These are phyloP conservation scores for Lasioglossum oenotherae DNA, from an alignment of 2,888 invertebrate species.

Conservation along the genomic window DNA sequence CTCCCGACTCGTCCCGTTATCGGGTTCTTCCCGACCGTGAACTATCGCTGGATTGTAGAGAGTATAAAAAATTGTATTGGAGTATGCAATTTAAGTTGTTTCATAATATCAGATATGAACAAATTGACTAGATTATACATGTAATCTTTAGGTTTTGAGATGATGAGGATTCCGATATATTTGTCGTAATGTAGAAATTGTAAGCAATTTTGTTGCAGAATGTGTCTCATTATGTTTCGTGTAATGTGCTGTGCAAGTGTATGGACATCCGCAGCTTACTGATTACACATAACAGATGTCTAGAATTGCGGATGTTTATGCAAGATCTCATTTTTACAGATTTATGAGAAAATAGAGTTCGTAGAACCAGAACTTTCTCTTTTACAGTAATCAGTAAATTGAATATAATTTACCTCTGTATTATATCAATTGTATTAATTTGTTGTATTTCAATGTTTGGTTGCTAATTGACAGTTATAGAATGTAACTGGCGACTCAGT, in stretches of 20 bases:
- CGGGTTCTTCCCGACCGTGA: too few species aligned
- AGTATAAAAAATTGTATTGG: background rate
- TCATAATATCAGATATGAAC: background rate
- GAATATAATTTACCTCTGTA: background rate
- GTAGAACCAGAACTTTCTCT: background rate
- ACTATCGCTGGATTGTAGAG: background rate
- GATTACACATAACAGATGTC: slow-evolving; percentile 2
- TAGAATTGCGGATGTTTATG: slow-evolving; percentile 2
- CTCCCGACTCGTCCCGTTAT: too few species aligned
- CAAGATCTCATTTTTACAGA: background rate
- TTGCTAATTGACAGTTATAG: background rate
- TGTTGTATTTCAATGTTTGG: background rate
- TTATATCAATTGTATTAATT: background rate
- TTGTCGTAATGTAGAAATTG: background rate
- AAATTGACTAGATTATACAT: background rate
- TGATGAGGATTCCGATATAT: background rate
- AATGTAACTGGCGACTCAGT: background rate
- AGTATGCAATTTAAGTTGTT: background rate
- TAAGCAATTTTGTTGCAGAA: background rate
- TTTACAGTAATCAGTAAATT: background rate
- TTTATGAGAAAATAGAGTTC: background rate
- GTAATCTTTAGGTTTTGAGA: background rate
- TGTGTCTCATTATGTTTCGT: background rate
- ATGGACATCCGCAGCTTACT: background rate
- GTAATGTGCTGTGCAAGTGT: background rate